Evolutionary conservation across 2,113 vertebrate genomes (phyloP).

Genomic region (Petrocephalus microphthalmus): DNA sequence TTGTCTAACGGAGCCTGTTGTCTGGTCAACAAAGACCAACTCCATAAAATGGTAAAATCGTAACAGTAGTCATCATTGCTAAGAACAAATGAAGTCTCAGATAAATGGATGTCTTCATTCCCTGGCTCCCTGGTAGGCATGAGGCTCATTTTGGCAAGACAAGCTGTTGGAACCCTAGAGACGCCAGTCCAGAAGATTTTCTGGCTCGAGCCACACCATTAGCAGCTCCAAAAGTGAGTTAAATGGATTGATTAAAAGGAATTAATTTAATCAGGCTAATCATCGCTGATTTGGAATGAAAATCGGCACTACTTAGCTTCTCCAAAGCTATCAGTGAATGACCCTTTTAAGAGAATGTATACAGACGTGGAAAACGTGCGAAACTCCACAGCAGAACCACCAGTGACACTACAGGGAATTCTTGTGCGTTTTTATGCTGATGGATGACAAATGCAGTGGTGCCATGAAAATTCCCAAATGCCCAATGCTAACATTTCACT

Average conservation of each 20-base stretch:
- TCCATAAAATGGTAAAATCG: not conserved
- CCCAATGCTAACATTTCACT: not conserved
- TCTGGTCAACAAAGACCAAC: not conserved
- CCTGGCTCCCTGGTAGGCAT: not conserved
- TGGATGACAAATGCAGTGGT: not conserved
- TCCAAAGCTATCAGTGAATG: not conserved
- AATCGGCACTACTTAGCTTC: not conserved
- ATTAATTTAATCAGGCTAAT: not conserved
- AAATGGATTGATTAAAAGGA: not conserved
- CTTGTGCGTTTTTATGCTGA: not conserved
- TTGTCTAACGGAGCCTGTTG: not conserved
- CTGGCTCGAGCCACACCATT: not conserved
- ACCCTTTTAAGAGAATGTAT: not conserved
- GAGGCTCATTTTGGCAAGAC: not conserved
- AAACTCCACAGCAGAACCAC: not conserved
- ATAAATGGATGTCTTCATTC: not conserved
- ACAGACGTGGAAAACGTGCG: not conserved
- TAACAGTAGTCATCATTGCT: not conserved
- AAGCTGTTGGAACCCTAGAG: not conserved
- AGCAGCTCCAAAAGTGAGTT: not conserved
- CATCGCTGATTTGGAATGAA: not conserved
- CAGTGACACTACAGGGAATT: not conserved
- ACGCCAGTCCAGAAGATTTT: not conserved
- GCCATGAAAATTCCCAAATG: not conserved
- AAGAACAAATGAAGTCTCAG: not conserved